Evolutionary conservation across 2,113 vertebrate genomes (phyloP), one percentile per base, ranked within the genome.

Genomic region (Uropsilus gracilis): DNA sequence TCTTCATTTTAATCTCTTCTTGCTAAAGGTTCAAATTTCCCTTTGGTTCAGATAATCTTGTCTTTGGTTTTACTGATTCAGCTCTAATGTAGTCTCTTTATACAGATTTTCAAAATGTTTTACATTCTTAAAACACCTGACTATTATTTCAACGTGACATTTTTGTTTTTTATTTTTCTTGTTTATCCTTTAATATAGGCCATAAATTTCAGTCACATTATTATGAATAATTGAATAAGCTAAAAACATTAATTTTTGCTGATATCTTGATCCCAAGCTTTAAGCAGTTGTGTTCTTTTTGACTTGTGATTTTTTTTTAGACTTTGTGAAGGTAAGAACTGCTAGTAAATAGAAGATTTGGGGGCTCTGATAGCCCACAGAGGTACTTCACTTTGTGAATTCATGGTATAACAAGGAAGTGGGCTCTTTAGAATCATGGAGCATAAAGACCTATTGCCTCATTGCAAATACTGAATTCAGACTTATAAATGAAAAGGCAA

Each of bases 401-500:
- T 59, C 10, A 71, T 55, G 9, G 1, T 64, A 6, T 57, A 83
- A 39, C 11, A 59, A 86, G 37, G 39, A 92, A 37, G 53, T 69
- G 39, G 66, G 11, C 37, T 55, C 30, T 63, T 89, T 57, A 75
- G 66, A 96, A 84, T 57, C 44, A 61, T 5, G 59, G 28, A 87
- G 12, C 88, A 75, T 57, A 85, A 80, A 95, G 94, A 48, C 24
- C 6, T 68, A 46, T 37, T 73, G 22, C 61, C 39, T 92, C 69
- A 83, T 10, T 39, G 4, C 53, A 61, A 50, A 69, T 37, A 76
- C 50, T 78, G 69, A 84, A 78, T 22, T 89, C 59, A 96, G 66
- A 90, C 80, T 86, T 88, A 68, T 42, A 86, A 90, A 57, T 46
- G 44, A 34, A 77, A 68, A 86, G 87, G 68, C 44, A 57, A 80